Percentiles rank a stretch among this genome's conserved stretches.
Conservation (phyloP, 2,113 vertebrate genomes). For the Hippoglossus stenolepis region DNA sequence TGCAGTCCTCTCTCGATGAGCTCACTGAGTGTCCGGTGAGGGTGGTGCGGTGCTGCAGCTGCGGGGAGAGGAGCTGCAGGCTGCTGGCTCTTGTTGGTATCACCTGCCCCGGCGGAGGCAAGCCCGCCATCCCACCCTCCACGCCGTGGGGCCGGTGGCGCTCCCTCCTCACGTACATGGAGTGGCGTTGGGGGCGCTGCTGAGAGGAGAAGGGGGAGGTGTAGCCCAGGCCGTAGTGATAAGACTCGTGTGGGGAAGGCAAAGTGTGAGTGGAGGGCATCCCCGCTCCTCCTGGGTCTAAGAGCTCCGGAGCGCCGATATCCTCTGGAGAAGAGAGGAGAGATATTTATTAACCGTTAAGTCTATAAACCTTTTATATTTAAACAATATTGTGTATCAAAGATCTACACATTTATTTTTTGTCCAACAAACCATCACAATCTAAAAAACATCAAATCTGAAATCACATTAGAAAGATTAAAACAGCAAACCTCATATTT, state of each 20-base stretch:
- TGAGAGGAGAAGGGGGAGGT: slow-evolving; percentile 98
- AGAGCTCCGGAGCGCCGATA: slow-evolving; percentile 87
- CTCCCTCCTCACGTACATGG: slow-evolving; percentile 98
- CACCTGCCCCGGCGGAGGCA: slow-evolving; percentile 89
- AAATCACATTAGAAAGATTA: background rate
- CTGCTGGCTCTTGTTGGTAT: slow-evolving; percentile 96
- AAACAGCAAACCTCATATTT: background rate
- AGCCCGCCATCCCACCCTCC: slow-evolving; percentile 85
- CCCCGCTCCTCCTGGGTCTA: slow-evolving; percentile 84
- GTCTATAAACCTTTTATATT: too few relatives aligned
- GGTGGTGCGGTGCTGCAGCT: slow-evolving; percentile 91
- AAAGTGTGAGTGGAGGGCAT: slow-evolving; percentile 91
- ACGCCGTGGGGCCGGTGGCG: slow-evolving; percentile 92
- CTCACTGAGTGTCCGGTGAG: slow-evolving; percentile 87
- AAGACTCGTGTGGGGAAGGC: slow-evolving; percentile 94
- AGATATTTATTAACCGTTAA: background rate
- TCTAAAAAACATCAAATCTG: background rate
- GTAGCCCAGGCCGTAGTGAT: slow-evolving; percentile 97
- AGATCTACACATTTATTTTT: too few relatives aligned
- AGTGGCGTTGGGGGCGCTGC: slow-evolving; percentile 97
- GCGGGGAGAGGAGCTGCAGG: slow-evolving; percentile 96
- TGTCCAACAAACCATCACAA: background rate
- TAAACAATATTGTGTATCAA: too few relatives aligned
- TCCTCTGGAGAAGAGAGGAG: slow-evolving; percentile 62
- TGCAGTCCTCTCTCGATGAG: slow-evolving; percentile 90